Percentiles rank a stretch among this genome's conserved stretches.
These are phyloP conservation scores for Acipenser oxyrinchus DNA, from an alignment of 2,797 vertebrate species.

Conservation along the genomic window DNA sequence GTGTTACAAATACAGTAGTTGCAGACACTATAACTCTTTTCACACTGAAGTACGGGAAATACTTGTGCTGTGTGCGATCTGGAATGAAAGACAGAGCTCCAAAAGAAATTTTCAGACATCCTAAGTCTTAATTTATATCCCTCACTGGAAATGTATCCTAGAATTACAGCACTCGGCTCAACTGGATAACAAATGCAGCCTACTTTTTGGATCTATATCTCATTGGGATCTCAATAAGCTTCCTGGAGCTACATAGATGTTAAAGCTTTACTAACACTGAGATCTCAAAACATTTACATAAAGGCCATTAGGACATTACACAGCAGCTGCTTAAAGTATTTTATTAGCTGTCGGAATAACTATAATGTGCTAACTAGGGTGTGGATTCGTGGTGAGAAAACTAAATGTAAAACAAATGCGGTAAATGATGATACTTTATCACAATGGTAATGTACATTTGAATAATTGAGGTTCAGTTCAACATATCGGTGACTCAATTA, in stretches of 20 bases:
- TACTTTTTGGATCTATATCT: conserved; percentile 38
- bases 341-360: conserved; percentile 2
- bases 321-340: background rate
- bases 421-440: no score
- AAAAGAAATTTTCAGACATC: conserved; percentile 38
- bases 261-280: conserved; percentile 34
- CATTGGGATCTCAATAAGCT: conserved; percentile 35
- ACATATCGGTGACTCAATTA: no score
- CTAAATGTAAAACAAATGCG: background rate
- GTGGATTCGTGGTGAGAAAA: background rate
- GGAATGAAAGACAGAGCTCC: conserved; percentile 28
- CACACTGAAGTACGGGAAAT: conserved; percentile 50
- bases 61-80: conserved; percentile 45
- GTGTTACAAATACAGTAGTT: conserved; percentile 35
- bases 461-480: no score
- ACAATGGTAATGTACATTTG: no score
- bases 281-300: conserved; percentile 17
- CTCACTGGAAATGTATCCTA: conserved; percentile 22
- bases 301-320: background rate
- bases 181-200: conserved; percentile 42
- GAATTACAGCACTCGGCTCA: conserved; percentile 31
- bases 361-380: background rate
- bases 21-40: conserved; percentile 59
- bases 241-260: conserved; percentile 35
- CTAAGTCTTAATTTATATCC: conserved; percentile 27